Base-by-base conservation (phyloP, 2,888 invertebrate genomes). In the Macaria notata region DNA sequence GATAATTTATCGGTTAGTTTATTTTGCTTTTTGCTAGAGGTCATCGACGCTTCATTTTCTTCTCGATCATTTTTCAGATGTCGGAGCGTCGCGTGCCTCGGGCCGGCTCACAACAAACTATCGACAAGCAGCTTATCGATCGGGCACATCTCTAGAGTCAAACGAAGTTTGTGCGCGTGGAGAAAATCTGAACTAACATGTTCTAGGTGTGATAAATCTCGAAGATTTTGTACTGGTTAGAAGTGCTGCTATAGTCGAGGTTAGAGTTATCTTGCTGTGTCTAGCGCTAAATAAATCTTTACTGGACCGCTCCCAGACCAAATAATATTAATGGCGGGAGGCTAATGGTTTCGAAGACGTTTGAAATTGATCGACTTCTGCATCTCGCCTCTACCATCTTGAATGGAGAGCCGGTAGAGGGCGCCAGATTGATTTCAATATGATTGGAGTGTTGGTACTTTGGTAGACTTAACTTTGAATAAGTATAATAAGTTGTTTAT, bases 291-390 rank as follows among this genome's bases (percentile, higher is more conserved):
- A 86, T 84, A 85, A 83, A 87, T 87, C 79, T 81, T 81, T 81
- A 75, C 75, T 66, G 69, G 71, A 73, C 76, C 69, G 69, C 75
- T 74, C 75, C 73, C 73, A 75, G 76, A 79, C 82, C 80, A 79
- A 85, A 85, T 80, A 81, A 82, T 81, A 84, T 84, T 83, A 81
- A 84, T 83, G 78, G 78, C 73, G 65, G 77, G 76, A 79, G 80
- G 82, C 81, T 87, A 87, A 87, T 86, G 81, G 83, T 81, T 83
- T 66, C 63, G 77, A 81, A 84, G 83, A 85, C 81, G 81, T 80
- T 81, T 81, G 73, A 75, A 82, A 86, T 82, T 80, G 78, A 80
- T 81, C 76, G 78, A 80, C 76, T 79, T 73, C 79, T 75, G 79
- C 72, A 73, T 70, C 71, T 67, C 61, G 61, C 62, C 64, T 61